Evolutionary conservation across 2,888 invertebrate genomes (phyloP).

Genomic region (Helobdella robusta): DNA sequence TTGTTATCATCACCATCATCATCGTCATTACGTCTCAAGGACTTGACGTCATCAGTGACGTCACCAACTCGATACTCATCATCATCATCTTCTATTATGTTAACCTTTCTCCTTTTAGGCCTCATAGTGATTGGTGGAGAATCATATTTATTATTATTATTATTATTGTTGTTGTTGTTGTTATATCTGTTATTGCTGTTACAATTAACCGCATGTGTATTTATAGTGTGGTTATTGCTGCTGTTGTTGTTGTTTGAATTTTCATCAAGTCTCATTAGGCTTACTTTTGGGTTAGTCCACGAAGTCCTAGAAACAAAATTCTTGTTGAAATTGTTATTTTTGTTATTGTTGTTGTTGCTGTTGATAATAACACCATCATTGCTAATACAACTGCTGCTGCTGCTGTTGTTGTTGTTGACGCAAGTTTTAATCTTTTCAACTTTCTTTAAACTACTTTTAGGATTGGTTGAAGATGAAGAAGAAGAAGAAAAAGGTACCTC

Average conservation of each 20-base stretch:
- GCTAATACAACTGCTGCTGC: too few relatives aligned
- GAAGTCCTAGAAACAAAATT: neutral
- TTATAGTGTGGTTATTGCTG: neutral
- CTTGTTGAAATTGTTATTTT: neutral
- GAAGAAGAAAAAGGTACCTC: too few relatives aligned
- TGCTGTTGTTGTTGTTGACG: too few relatives aligned
- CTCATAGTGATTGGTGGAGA: neutral
- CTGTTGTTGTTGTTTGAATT: neutral
- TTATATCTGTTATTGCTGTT: neutral
- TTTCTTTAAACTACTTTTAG: too few relatives aligned
- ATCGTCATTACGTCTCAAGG: neutral
- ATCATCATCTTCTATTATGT: too few relatives aligned
- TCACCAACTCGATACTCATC: neutral
- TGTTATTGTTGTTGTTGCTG: constrained; percentile 2
- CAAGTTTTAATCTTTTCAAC: too few relatives aligned
- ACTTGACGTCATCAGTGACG: neutral
- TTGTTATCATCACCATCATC: neutral
- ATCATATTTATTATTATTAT: constrained; percentile 13
- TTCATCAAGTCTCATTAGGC: neutral
- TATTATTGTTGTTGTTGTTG: constrained; percentile 5
- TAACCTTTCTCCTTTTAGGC: neutral
- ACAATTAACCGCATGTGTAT: neutral
- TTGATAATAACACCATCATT: too few relatives aligned
- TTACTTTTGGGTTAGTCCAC: neutral
- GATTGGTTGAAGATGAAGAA: too few relatives aligned